phyloP scores from a whole-genome alignment of 2,113 vertebrate genomes.

The Riparia riparia region DNA sequence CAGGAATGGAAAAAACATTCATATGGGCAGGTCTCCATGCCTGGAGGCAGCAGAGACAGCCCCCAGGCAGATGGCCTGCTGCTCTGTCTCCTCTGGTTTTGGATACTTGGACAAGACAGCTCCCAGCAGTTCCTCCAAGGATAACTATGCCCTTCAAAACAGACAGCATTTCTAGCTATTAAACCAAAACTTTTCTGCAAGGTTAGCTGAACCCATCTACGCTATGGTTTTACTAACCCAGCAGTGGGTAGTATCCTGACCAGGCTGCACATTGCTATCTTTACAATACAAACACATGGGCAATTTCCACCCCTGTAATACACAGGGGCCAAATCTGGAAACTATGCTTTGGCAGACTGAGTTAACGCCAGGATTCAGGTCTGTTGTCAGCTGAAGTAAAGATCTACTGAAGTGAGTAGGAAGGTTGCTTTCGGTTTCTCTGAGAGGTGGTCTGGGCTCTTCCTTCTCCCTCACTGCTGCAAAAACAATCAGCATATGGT shows the following conservation, averaged over 20 bases:
- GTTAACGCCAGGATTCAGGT: background rate
- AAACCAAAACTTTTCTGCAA: background rate
- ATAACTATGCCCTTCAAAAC: background rate
- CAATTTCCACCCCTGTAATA: background rate
- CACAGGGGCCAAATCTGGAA: background rate
- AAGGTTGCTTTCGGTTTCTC: background rate
- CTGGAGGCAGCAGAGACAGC: background rate
- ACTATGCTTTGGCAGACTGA: background rate
- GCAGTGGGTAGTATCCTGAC: background rate
- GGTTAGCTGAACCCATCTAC: background rate
- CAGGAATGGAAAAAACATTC: background rate
- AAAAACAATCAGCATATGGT: background rate
- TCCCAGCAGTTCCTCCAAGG: background rate
- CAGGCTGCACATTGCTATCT: background rate
- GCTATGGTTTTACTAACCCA: background rate
- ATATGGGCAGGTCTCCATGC: background rate
- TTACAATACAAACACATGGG: background rate
- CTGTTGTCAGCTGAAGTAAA: background rate
- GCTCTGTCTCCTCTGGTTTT: background rate
- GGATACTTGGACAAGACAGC: background rate
- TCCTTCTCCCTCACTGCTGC: background rate
- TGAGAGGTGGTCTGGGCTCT: background rate
- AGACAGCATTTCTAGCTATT: background rate
- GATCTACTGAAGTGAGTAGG: background rate
- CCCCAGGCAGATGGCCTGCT: accelerated